Percentiles rank a stretch among this genome's conserved stretches.
These are phyloP conservation scores for Anaspis maculata DNA, from an alignment of 2,888 invertebrate genomes.

Conservation along the genomic window DNA sequence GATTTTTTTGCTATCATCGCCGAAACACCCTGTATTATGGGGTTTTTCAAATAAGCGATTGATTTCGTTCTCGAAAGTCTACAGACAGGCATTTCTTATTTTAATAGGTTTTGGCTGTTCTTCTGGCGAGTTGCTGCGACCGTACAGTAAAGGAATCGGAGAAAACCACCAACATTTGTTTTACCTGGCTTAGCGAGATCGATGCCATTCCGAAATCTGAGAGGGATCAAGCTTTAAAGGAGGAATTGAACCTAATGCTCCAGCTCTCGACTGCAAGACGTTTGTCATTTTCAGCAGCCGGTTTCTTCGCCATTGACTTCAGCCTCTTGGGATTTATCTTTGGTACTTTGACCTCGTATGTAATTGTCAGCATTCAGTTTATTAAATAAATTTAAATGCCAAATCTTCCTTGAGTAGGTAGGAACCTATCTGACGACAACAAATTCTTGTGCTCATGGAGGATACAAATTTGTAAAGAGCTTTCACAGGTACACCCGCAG, in stretches of 20 bases:
- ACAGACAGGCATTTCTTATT: too few relatives aligned
- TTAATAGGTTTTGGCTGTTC: not conserved
- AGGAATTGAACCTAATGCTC: constrained; percentile 16
- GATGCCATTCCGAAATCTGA: constrained; percentile 4
- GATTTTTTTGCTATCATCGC: too few relatives aligned
- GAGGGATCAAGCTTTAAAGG: constrained; percentile 5
- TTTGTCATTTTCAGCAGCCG: constrained; percentile 23
- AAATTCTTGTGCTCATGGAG: too few relatives aligned
- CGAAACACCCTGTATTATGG: too few relatives aligned
- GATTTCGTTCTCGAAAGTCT: too few relatives aligned
- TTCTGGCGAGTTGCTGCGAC: constrained; percentile 6
- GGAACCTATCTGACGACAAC: not conserved
- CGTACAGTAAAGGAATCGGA: constrained; percentile 2
- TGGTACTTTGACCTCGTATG: constrained; percentile 25
- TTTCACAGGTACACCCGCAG: too few relatives aligned
- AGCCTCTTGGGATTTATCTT: constrained; percentile 23
- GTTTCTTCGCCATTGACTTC: constrained; percentile 24
- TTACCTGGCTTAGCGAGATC: constrained; percentile 7
- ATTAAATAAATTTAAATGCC: constrained; percentile 3
- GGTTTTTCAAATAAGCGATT: too few relatives aligned
- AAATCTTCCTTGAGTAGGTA: not conserved
- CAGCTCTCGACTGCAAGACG: constrained; percentile 18
- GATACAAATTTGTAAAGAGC: too few relatives aligned
- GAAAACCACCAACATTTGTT: constrained; percentile 1
- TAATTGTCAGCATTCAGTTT: constrained; percentile 27